A percentile compares a stretch with the other conserved stretches of the same genome.
phyloP scores from a whole-genome alignment of 2,888 invertebrate species.

The Machimus rusticus region DNA sequence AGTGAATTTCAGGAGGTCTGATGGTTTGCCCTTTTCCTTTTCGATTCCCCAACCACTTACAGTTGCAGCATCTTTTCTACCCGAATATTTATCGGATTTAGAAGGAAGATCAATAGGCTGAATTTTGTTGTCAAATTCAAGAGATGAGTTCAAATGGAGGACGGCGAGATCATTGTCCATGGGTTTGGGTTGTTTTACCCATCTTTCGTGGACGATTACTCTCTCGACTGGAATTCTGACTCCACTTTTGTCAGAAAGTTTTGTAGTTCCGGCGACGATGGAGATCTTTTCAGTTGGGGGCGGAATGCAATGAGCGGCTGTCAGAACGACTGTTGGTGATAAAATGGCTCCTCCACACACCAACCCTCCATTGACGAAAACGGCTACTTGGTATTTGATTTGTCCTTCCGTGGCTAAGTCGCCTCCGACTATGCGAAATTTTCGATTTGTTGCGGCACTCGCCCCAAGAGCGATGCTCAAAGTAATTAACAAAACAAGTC shows the following conservation, averaged over 20 bases:
- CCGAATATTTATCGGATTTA: not conserved
- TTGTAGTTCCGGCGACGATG: not conserved
- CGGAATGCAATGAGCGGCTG: not conserved
- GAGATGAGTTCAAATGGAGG: not conserved
- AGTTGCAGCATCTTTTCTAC: not conserved
- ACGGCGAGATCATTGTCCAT: not conserved
- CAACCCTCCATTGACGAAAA: not conserved
- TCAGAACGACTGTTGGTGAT: not conserved
- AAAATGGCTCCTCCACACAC: not conserved
- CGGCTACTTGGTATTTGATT: not conserved
- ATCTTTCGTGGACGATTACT: not conserved
- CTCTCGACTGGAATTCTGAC: not conserved
- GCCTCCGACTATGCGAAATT: not conserved
- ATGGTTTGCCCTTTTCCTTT: not conserved
- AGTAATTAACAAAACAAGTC: not conserved
- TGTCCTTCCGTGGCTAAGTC: not conserved
- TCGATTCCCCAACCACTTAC: not conserved
- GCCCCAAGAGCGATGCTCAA: not conserved
- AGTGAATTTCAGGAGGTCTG: not conserved
- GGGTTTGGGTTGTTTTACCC: not conserved
- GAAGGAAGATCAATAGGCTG: not conserved
- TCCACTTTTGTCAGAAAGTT: not conserved
- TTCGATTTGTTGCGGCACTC: not conserved
- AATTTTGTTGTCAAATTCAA: not conserved
- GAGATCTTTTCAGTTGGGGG: not conserved